Evolutionary conservation across 1,140 invertebrate species (phyloP), one percentile per base, ranked within the genome.

Genomic region (Rhizoglyphus robini): DNA sequence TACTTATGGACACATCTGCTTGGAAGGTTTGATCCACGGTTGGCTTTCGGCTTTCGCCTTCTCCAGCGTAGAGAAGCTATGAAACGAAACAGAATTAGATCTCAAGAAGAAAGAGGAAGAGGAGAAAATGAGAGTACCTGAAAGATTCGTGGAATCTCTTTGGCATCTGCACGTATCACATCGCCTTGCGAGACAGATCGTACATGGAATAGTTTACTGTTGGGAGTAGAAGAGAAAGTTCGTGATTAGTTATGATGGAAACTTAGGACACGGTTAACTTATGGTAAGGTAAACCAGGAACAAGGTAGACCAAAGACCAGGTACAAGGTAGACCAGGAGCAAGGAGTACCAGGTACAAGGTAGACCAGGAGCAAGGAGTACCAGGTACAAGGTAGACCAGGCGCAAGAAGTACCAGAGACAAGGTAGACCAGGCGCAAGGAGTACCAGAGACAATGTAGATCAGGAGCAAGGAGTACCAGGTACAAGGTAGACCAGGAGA

Each of bases 121-220:
- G 32, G 20, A 11, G n/a, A 29, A 18, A 31, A 38, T 20, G 15
- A 13, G 8, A n/a, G 32, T 76, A 86, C 85, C 81, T 97, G 94
- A 80, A 97, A 97, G 80, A 99, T 98, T 76, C 92, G 86, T 72
- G 95, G 95, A 78, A 98, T 95, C 83, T 97, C 93, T 85, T 94
- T 94, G 76, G 90, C 89, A 82, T 96, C 92, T 63, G 91, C 95
- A 75, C 94, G 83, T 75, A 96, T 95, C 68, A 97, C 93, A 83
- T 99, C 95, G 72, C 93, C 63, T 79, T 97, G 94, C 63, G 94
- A 97, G 59, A 98, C 95, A 66, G 91, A 88, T 71, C 95, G 84
- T 66, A 98, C 95, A 79, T 98, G 95, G 80, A 96, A 97, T 72
- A 99, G 86, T 85, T 97, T 97, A 76, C 92, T 93, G 79, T 5